Evolutionary conservation across 2,113 vertebrate genomes (phyloP), one percentile per base, ranked within the genome.

Genomic region (Heloderma charlesbogerti): DNA sequence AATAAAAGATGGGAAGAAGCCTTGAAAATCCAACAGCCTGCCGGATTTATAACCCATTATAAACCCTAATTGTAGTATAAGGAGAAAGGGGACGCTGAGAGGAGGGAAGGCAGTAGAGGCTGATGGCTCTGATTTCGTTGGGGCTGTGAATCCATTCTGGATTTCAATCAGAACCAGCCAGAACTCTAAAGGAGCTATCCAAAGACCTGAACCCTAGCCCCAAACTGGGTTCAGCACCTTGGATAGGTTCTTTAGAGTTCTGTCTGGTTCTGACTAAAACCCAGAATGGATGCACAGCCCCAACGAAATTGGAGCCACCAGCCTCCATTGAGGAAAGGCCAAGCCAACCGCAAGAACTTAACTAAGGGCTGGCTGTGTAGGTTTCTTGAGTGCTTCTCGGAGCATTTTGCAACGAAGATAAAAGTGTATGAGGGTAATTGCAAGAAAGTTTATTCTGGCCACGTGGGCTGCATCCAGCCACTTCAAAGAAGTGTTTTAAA

Each of bases 401-500:
- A 45, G 54, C 5, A 9, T 66, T 74, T 48, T n/a, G 15, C 84
- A 82, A 20, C 2, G 3, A 77, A 67, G 77, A 74, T 69, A 71
- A 67, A 90, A 82, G 84, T 78, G 6, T n/a, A 67, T 31, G 78
- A 80, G 77, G 77, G 25, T 9, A 48, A 63, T 22, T 29, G 15
- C 67, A 48, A 27, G 9, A 13, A 2, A 7, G 63, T 78, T 80
- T 71, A 80, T 90, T 80, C 89, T 86, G 51, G 84, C 84, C 75
- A 48, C 40, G 45, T 63, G 57, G 15, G 13, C 31, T 34, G 3
- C 75, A 43, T 80, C 48, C 67, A 81, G 66, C 48, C 84, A 81
- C 77, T 81, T 91, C 75, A 91, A 79, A 87, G 75, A 37, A 45
- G 48, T 29, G 75, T 79, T 80, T 63, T 16, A 34, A 86, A 67